Evolutionary conservation across 2,113 vertebrate genomes (phyloP).

Genomic region (Sinosuthora webbiana): DNA sequence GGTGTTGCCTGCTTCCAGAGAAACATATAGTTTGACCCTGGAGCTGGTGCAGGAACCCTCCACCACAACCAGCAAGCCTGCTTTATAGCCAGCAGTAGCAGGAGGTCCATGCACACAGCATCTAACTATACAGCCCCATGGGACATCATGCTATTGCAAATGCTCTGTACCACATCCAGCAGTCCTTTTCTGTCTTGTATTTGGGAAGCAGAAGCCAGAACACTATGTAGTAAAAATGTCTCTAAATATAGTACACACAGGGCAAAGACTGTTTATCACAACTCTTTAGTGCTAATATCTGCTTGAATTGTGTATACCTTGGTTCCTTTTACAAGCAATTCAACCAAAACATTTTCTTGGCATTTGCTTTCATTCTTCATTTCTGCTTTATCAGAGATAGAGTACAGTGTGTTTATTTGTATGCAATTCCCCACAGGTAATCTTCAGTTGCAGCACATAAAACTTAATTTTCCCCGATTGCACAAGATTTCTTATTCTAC

Average conservation of each 20-base stretch:
- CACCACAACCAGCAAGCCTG: neutral
- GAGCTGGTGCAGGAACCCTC: neutral
- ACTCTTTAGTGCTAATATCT: neutral
- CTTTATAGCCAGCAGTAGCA: neutral
- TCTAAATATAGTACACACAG: neutral
- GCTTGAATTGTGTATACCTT: neutral
- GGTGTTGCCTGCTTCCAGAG: neutral
- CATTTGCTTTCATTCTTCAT: conserved; percentile 47
- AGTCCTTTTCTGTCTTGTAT: neutral
- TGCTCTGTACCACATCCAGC: neutral
- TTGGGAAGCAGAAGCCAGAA: conserved; percentile 1
- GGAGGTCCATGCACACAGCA: neutral
- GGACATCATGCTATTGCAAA: neutral
- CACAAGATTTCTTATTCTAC: conserved; percentile 30
- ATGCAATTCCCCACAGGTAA: neutral
- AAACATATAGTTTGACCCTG: neutral
- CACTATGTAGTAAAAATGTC: neutral
- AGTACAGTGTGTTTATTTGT: conserved; percentile 29
- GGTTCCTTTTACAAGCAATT: conserved; percentile 24
- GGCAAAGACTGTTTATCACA: conserved; percentile 28
- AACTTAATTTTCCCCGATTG: conserved; percentile 53
- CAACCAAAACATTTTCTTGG: conserved; percentile 36
- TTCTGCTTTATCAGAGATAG: conserved; percentile 10
- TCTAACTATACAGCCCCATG: neutral
- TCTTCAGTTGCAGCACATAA: conserved; percentile 36